phyloP scores from a whole-genome alignment of 2,113 vertebrate genomes.

The Sterna hirundo region DNA sequence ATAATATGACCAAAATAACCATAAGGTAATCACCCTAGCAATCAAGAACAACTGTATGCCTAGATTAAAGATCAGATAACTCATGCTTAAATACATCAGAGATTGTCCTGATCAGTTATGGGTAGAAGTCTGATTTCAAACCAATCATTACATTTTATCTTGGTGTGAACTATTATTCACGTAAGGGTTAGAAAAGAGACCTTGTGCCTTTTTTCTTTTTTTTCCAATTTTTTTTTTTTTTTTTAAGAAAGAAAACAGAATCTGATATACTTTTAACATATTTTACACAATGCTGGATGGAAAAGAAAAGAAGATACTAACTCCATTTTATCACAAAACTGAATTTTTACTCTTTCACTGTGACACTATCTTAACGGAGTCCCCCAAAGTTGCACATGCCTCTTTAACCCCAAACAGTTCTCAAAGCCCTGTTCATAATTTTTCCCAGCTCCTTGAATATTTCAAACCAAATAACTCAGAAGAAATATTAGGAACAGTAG shows the following conservation, averaged over 20 bases:
- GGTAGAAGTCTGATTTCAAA: background rate
- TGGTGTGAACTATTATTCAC: background rate
- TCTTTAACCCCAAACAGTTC: background rate
- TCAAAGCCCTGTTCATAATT: background rate
- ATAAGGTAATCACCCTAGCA: background rate
- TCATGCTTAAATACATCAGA: background rate
- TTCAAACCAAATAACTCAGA: background rate
- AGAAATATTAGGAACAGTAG: background rate
- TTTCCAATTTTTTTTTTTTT: background rate
- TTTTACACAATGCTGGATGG: background rate
- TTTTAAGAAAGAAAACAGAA: background rate
- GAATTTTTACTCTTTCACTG: background rate
- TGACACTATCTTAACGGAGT: background rate
- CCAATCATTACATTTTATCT: background rate
- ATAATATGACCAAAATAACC: background rate
- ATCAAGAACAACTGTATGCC: background rate
- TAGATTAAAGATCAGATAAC: background rate
- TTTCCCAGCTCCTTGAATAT: background rate
- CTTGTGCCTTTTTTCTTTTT: rapidly evolving
- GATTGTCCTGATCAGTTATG: background rate
- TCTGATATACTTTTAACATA: background rate
- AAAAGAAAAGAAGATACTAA: background rate
- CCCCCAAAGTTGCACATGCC: rapidly evolving
- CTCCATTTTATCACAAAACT: background rate
- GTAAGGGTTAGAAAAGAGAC: background rate